Evolutionary conservation across 2,888 invertebrate genomes (phyloP), one percentile per base, ranked within the genome.

Genomic region (Synanthedon vespiformis): DNA sequence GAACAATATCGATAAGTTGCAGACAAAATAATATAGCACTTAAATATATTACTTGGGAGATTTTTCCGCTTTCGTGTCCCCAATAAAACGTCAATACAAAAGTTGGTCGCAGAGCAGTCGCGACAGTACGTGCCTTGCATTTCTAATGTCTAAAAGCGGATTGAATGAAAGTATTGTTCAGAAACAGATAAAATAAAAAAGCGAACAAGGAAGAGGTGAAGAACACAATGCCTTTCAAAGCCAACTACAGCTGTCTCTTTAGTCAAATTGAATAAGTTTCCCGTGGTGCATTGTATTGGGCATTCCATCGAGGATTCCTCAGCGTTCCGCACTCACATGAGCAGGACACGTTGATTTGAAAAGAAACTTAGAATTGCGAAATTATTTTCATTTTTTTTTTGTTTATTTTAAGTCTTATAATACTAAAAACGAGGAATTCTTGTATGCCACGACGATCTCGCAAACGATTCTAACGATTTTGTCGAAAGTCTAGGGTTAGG

Each of bases 261-360:
- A 72, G 76, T 73, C 73, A 83, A 81, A 83, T 85, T 80, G 80
- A 84, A 83, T 85, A 83, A 85, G 79, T 80, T 78, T 76, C 68
- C 72, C 63, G 66, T 70, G 69, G 72, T 67, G 75, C 78, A 73
- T 76, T 80, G 77, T 78, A 58, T 68, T 72, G 69, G 65, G 67
- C 68, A 68, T 71, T 71, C 73, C 70, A 59, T 56, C 48, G 67
- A 65, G 71, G 57, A 63, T 68, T 62, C 61, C 61, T 55, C 55
- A 62, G 62, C 65, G 70, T 70, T 67, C 63, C 68, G 62, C 66
- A 64, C 6, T 34, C 67, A 64, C 61, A 65, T 59, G 61, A 61
- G 59, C 62, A 61, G 65, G 49, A 54, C 52, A 54, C 48, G 52
- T 54, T 49, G 53, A n/a, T 53, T 52, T 41, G 27, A 44, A 18